Base-by-base conservation (phyloP, 1,140 invertebrate species). In the Drosophila lowei region DNA sequence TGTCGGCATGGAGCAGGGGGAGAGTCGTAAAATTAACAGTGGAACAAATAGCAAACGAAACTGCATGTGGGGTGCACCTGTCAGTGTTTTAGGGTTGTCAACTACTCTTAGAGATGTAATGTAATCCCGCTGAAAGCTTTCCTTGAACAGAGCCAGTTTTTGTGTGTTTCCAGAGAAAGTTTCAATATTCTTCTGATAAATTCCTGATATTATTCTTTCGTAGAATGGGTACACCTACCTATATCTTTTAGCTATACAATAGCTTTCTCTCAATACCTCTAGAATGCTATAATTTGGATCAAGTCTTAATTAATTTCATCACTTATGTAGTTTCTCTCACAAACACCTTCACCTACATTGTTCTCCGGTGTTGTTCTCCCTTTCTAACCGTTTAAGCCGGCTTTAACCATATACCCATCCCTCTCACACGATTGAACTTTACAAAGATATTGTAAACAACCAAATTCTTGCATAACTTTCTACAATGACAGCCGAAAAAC, bases 401-500 rank as follows among this genome's bases (percentile, higher is more conserved):
- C 59, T 25, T 30, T 43, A 56, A 42, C 21, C 42, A 23, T 13
- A 38, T 38, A 0, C 11, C 34, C 34, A 13, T 38, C 34, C 11
- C 34, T 25, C 16, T 18, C 38, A 16, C 16, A 34, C 59, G 11
- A 23, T 60, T 42, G 13, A 62, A 62, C 52, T 57, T 64, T 61
- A 3, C 15, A 2, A 46, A 5, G 4, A 28, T 21, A 6, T 21
- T 21, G 28, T 9, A 75, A 75, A 65, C 60, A 54, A 23, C 30
- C 44, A 76, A 85, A 80, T 77, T 77, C 80, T 85, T 84, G 62
- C 66, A 68, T 62, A 85, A 84, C 80, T 83, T 84, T 61, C n/a
- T 34, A 15, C 48, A 30, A 67, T 41, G 15, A 54, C 62, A 16
- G 3, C 21, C 44, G 15, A 50, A 18, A 50, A 42, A 50, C 47